These are phyloP conservation scores for Alviniconcha marisindica DNA, from an alignment of 1,140 invertebrate genomes.

Conservation along the genomic window DNA sequence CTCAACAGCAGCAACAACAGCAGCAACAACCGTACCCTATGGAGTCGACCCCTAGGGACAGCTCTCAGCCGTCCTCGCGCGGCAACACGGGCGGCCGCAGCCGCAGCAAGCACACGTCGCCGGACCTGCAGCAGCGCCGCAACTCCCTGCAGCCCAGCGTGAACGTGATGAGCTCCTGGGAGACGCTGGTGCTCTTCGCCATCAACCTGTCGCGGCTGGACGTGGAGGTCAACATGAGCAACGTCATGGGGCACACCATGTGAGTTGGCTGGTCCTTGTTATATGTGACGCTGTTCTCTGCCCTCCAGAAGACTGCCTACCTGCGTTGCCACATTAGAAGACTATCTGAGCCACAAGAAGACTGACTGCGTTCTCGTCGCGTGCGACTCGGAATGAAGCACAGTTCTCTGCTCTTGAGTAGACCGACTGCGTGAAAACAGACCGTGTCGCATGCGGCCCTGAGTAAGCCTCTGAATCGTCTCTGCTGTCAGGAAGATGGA, in stretches of 20 bases:
- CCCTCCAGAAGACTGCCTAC: too few relatives aligned
- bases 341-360: too few relatives aligned
- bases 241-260: slow-evolving; percentile 98
- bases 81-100: not conserved
- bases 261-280: slow-evolving; percentile 74
- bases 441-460: too few relatives aligned
- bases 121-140: slow-evolving; percentile 47
- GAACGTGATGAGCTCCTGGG: slow-evolving; percentile 81
- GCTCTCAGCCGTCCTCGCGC: slow-evolving; percentile 1
- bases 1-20: too few relatives aligned
- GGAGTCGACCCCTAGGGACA: not conserved
- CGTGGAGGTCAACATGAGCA: slow-evolving; percentile 99
- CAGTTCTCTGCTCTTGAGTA: too few relatives aligned
- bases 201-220: slow-evolving; percentile 96
- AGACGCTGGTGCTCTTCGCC: slow-evolving; percentile 95
- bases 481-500: too few relatives aligned
- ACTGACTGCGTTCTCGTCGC: too few relatives aligned
- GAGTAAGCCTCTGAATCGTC: too few relatives aligned
- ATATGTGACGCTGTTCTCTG: not conserved
- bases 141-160: slow-evolving; percentile 43
- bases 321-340: too few relatives aligned
- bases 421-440: too few relatives aligned
- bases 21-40: not conserved
- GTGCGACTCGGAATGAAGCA: too few relatives aligned
- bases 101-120: slow-evolving; percentile 44